Base-by-base conservation (phyloP, 2,113 vertebrate species). In the Cyprinodon tularosa region DNA sequence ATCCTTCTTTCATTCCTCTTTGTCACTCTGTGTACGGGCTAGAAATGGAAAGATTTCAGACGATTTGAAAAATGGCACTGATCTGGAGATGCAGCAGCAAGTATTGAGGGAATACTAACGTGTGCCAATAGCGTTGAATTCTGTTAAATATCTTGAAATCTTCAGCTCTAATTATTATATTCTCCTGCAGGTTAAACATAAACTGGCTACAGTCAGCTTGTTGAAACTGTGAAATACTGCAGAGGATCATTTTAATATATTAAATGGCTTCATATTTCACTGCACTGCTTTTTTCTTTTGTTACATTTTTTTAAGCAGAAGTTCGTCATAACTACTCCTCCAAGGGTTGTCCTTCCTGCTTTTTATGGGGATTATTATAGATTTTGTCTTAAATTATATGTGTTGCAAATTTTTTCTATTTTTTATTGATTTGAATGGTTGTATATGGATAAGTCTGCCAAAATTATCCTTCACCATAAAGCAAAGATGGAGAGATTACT, bases 61-160 rank as follows among this genome's bases (percentile, higher is more conserved):
- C 76, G 74, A 77, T 76, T 63, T 85, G 86, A 78, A 74, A 84
- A 82, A 87, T 68, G 80, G 70, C 40, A 72, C 78, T 57, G 68
- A 76, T 71, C 40, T 62, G 45, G 72, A 73, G 79, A 69, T 82
- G 64, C 74, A 62, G 76, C 68, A 68, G 68, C 70, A 73, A 77
- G 66, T 77, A 83, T 81, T 59, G 80, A 89, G 77, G 47, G 63
- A 66, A 67, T 72, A 75, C 68, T 74, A 76, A 64, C 69, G 64
- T 40, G 57, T 75, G 69, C 62, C 65, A 20, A 87, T 77, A 87
- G 70, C 68, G 74, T 63, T 77, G 50, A 78, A 9, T 20, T 22
- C 80, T 80, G 76, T 81, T 79, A 74, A 75, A 59, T 84, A 80
- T 62, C 20, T 42, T 63, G 50, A 81, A 29, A 76, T 87, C 73